Base-by-base conservation (phyloP, 2,113 vertebrate genomes). In the Galbula dea region DNA sequence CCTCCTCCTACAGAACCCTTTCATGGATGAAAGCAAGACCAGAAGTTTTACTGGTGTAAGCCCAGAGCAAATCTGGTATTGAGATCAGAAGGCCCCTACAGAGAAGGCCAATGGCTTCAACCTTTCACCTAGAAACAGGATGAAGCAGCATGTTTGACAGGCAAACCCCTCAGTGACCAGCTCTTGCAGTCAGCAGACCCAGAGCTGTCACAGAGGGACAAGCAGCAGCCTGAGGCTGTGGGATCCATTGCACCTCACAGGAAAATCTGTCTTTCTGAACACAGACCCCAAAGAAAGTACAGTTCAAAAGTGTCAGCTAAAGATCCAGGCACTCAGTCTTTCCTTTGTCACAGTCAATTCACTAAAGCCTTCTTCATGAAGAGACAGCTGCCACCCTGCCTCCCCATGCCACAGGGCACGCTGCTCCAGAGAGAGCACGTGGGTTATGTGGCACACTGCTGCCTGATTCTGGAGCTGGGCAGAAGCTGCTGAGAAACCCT, bases 361-460 rank as follows among this genome's bases (percentile, higher is more conserved):
- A 24, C 41, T 51, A 23, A 57, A 72, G 39, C 10, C 20, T 19
- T 23, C 41, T 39, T 57, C 46, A 45, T 27, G 51, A 27, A 41
- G 26, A 26, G n/a, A 12, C 5, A 85, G 65, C 55, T 66, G 19
- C 55, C 57, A 29, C 66, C n/a, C 58, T 69, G 62, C 58, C 26
- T 17, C 46, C 78, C 77, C 52, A 2, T 26, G 72, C 71, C 21
- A 26, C 48, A 22, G 36, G 27, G 52, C 51, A 34, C 34, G 20
- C 0, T 21, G 39, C 55, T 71, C 45, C 67, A 27, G 67, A 48
- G 57, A 10, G 32, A 37, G 30, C 18, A 13, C 0, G 3, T 1
- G 68, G 37, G 72, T 13, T 48, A 18, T 2, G 74, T 23, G 77
- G 84, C 83, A 59, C 23, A 0, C 1, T 3, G 52, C 62, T 6